Evolutionary conservation across 53 echinoderm and acorn worm genomes (phyloP).

Genomic region (Apostichopus leukothele): DNA sequence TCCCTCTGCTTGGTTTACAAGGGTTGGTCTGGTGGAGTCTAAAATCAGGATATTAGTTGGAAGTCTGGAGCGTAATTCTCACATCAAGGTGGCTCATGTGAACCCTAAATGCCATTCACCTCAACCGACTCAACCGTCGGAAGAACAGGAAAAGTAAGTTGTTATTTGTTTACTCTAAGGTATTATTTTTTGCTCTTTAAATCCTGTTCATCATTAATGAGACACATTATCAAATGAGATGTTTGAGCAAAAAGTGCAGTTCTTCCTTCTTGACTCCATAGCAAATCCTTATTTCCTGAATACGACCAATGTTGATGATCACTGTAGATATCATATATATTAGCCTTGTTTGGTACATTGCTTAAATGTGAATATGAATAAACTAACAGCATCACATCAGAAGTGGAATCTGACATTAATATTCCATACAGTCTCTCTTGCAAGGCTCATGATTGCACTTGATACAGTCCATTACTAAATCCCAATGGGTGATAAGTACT

Average conservation of each 20-base stretch:
- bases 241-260: background rate
- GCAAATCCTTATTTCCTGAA: too few species aligned
- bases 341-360: too few species aligned
- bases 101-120: slow-evolving; percentile 89
- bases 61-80: slow-evolving; percentile 85
- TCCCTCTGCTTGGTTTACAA: slow-evolving; percentile 16
- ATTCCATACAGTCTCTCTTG: too few species aligned
- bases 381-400: too few species aligned
- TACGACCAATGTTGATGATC: too few species aligned
- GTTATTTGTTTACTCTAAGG: background rate
- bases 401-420: too few species aligned
- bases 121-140: slow-evolving; percentile 4
- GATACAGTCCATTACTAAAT: too few species aligned
- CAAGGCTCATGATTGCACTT: too few species aligned
- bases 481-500: too few species aligned
- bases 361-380: too few species aligned
- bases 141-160: slow-evolving; percentile 83
- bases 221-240: background rate
- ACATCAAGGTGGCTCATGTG: slow-evolving; percentile 97
- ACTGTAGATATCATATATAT: too few species aligned
- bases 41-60: slow-evolving; percentile 96
- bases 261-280: too few species aligned
- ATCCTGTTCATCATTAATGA: background rate
- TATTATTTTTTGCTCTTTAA: background rate
- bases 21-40: slow-evolving; percentile 98